phyloP scores from a whole-genome alignment of 2,113 vertebrate genomes.

The Octodon degus region DNA sequence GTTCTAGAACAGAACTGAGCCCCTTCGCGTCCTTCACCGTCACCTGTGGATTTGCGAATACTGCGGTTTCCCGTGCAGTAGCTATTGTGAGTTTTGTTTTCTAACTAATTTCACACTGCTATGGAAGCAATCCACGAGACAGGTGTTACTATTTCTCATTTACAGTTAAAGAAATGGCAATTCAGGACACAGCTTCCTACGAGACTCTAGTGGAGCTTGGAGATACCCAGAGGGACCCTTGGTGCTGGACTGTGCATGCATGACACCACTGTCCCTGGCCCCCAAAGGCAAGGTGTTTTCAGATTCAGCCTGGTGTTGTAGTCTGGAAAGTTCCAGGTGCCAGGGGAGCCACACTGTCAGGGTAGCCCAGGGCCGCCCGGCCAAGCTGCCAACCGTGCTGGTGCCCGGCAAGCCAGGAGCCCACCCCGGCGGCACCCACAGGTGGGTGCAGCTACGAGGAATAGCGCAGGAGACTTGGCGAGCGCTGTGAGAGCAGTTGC shows the following conservation, averaged over 20 bases:
- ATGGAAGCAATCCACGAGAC: background rate
- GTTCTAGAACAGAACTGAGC: background rate
- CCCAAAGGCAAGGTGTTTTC: background rate
- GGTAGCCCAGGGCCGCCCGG: background rate
- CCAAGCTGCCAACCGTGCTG: background rate
- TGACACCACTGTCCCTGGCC: too few relatives aligned
- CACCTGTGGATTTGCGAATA: background rate
- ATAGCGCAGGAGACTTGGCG: background rate
- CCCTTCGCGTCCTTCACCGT: background rate
- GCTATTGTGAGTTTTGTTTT: background rate
- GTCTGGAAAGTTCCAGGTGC: background rate
- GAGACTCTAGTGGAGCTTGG: background rate
- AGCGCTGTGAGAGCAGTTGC: background rate
- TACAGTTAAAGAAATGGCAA: background rate
- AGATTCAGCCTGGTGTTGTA: background rate
- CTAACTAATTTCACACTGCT: background rate
- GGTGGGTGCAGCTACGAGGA: background rate
- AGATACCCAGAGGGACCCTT: background rate
- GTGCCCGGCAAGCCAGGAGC: background rate
- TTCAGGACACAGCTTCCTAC: rapidly evolving
- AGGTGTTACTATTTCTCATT: background rate
- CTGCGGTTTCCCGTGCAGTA: background rate
- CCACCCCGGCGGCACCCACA: rapidly evolving
- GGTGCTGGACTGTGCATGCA: too few relatives aligned
- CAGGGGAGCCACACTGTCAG: background rate